Conservation (phyloP, 2,888 invertebrate genomes). For the Ischnus inquisitorius region DNA sequence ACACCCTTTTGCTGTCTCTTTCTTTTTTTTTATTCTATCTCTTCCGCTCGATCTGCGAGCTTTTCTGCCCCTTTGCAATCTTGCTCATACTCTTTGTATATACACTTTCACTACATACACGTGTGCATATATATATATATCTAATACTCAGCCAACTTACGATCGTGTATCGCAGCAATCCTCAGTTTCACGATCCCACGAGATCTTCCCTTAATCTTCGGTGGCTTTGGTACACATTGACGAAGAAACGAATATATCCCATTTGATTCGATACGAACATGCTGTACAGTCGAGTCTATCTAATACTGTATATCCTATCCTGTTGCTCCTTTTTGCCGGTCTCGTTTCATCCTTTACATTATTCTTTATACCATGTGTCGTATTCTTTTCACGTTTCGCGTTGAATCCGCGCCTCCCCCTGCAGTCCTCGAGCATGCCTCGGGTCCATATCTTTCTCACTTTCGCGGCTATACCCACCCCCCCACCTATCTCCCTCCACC, state of each 20-base stretch:
- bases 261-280: slow-evolving; percentile 28
- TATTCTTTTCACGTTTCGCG: slow-evolving; percentile 42
- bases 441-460: slow-evolving; percentile 29
- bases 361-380: slow-evolving; percentile 27
- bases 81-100: slow-evolving; percentile 23
- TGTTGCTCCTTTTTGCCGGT: slow-evolving; percentile 29
- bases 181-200: slow-evolving; percentile 35
- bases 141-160: slow-evolving; percentile 8
- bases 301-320: slow-evolving; percentile 28
- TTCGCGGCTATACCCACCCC: not conserved
- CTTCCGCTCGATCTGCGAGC: slow-evolving; percentile 35
- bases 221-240: slow-evolving; percentile 3
- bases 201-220: slow-evolving; percentile 46
- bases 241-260: not conserved
- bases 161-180: slow-evolving; percentile 41
- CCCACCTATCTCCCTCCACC: not conserved
- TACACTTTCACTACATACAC: not conserved
- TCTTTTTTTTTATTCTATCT: slow-evolving; percentile 26
- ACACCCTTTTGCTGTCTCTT: slow-evolving; percentile 19
- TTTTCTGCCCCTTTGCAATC: slow-evolving; percentile 12
- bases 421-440: not conserved
- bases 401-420: not conserved
- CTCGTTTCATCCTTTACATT: slow-evolving; percentile 19
- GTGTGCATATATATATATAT: slow-evolving; percentile 25
- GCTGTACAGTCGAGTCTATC: slow-evolving; percentile 2